phyloP scores from a whole-genome alignment of 2,797 vertebrate genomes.

The Sebastes steindachneri region DNA sequence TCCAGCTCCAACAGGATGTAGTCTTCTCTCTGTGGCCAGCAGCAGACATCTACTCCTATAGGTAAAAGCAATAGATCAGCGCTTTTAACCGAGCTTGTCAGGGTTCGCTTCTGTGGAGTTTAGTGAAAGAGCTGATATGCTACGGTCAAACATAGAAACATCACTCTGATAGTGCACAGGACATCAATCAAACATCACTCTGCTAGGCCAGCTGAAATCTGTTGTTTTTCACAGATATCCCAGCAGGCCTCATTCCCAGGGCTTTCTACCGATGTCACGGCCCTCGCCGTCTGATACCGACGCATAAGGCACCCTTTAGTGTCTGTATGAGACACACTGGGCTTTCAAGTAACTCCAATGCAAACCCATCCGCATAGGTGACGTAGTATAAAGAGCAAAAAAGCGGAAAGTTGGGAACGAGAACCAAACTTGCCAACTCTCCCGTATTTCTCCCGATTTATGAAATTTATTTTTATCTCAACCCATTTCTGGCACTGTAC shows the following conservation, averaged over 20 bases:
- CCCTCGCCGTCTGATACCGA: neutral
- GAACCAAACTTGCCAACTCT: no score
- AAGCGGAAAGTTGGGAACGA: no score
- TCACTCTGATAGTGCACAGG: constrained; percentile 76
- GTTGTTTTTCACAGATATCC: neutral
- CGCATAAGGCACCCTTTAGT: no score
- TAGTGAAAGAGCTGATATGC: constrained; percentile 64
- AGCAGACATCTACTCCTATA: constrained; percentile 63
- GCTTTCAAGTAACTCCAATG: neutral
- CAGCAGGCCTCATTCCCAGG: neutral
- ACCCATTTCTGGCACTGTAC: no score
- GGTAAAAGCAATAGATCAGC: constrained; percentile 87
- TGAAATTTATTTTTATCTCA: no score
- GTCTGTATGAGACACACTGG: no score
- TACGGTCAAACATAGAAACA: constrained; percentile 86
- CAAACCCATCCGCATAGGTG: accelerated
- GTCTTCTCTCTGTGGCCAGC: constrained; percentile 60
- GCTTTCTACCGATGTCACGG: no score
- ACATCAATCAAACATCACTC: constrained; percentile 82
- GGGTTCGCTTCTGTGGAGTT: constrained; percentile 81
- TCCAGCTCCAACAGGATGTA: constrained; percentile 71
- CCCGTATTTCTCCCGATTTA: no score
- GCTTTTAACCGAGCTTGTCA: constrained; percentile 83
- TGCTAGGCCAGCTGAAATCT: neutral
- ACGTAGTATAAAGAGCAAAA: no score